These are phyloP conservation scores for Coptodon rendalli DNA, from an alignment of 2,113 vertebrate species.

Conservation along the genomic window DNA sequence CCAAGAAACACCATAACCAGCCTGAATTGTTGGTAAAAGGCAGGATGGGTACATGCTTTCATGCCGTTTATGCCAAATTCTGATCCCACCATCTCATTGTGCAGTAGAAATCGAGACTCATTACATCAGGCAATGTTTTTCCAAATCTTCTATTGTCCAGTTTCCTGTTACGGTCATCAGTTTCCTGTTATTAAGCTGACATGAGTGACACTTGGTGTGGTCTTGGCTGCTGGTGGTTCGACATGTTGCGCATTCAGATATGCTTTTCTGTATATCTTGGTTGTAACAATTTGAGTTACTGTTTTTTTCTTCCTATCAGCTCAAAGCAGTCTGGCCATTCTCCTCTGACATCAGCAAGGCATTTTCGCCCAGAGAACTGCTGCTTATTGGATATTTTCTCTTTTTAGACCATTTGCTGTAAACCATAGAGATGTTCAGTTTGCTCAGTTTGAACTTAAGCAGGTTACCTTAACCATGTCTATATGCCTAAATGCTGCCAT, in stretches of 20 bases:
- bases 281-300: neutral
- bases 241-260: neutral
- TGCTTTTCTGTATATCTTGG: neutral
- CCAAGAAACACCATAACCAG: neutral
- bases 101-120: neutral
- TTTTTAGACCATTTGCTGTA: neutral
- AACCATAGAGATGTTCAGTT: neutral
- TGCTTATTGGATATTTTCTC: neutral
- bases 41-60: neutral
- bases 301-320: neutral
- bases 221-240: neutral
- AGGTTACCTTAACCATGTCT: neutral
- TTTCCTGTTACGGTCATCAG: neutral
- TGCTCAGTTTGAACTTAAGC: neutral
- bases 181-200: neutral
- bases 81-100: neutral
- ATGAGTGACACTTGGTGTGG: neutral
- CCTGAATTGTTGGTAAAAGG: neutral
- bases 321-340: neutral
- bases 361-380: neutral
- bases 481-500: neutral
- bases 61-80: neutral
- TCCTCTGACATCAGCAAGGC: neutral
- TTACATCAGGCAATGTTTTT: neutral
- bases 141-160: neutral